Evolutionary conservation across 2,888 invertebrate genomes (phyloP).

Genomic region (Galeopsomyia nigrocyanea): DNA sequence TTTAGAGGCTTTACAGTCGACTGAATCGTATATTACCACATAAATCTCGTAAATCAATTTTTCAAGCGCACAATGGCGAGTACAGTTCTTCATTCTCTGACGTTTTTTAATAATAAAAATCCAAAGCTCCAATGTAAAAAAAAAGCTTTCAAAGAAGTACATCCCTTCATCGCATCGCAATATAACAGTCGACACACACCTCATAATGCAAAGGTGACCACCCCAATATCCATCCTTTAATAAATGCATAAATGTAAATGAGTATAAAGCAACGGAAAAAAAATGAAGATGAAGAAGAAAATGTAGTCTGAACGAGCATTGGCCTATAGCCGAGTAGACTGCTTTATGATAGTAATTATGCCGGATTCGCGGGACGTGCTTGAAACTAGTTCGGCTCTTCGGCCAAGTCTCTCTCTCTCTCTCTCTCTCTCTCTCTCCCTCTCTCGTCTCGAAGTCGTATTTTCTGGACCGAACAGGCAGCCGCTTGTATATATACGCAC

Average conservation of each 20-base stretch:
- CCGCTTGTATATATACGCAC: conserved; percentile 32
- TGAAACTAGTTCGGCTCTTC: conserved; percentile 43
- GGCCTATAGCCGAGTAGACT: conserved; percentile 41
- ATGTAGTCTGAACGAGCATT: not conserved
- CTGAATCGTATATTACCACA: no score
- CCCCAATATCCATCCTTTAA: conserved; percentile 18
- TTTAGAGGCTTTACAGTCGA: no score
- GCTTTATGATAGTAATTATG: conserved; percentile 57
- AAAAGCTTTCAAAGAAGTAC: no score
- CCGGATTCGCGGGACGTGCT: conserved; percentile 36
- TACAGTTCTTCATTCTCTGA: no score
- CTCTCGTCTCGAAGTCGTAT: conserved; percentile 49
- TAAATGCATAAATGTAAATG: conserved; percentile 46
- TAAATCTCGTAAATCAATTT: no score
- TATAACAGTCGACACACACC: no score
- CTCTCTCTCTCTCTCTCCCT: not conserved
- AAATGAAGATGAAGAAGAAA: no score
- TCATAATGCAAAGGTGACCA: no score
- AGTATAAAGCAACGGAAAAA: conserved; percentile 14
- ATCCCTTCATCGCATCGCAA: no score
- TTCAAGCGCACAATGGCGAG: no score
- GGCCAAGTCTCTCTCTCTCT: not conserved
- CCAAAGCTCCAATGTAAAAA: no score
- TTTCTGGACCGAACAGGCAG: conserved; percentile 51
- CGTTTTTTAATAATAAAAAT: no score